These are phyloP conservation scores for Oppia nitens DNA, from an alignment of 1,140 invertebrate species.

Conservation along the genomic window DNA sequence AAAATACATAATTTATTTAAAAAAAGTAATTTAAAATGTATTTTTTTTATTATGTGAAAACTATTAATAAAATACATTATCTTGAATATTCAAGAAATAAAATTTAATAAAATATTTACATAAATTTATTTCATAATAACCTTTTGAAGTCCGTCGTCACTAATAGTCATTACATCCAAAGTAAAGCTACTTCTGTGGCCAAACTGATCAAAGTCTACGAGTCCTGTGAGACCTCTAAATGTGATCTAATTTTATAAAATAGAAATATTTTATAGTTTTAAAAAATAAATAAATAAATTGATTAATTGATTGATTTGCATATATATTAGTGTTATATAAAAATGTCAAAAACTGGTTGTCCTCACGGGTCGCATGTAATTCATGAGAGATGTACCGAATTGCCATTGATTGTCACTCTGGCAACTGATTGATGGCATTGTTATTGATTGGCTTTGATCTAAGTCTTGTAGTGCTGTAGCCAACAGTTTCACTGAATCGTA, in stretches of 20 bases:
- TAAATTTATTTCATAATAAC: constrained; percentile 5
- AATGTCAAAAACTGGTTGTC: too few species aligned
- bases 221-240: constrained; percentile 72
- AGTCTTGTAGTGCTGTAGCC: constrained; percentile 70
- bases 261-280: neutral
- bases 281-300: too few species aligned
- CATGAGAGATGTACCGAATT: constrained; percentile 78
- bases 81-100: neutral
- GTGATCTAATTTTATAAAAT: constrained; percentile 43
- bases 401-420: constrained; percentile 40
- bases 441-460: constrained; percentile 37
- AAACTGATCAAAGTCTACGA: constrained; percentile 82
- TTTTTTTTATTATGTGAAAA: neutral
- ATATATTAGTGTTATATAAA: too few species aligned
- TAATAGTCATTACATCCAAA: constrained; percentile 51
- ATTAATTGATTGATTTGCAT: too few species aligned
- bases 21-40: neutral
- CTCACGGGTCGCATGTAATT: constrained; percentile 80
- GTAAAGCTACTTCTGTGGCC: constrained; percentile 75
- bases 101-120: neutral
- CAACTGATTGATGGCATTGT: constrained; percentile 20
- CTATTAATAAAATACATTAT: too few species aligned
- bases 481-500: constrained; percentile 89
- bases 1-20: constrained; percentile 1
- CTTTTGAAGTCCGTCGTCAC: constrained; percentile 6